Conservation (phyloP, 2,113 vertebrate genomes). For the Macaca mulatta region DNA sequence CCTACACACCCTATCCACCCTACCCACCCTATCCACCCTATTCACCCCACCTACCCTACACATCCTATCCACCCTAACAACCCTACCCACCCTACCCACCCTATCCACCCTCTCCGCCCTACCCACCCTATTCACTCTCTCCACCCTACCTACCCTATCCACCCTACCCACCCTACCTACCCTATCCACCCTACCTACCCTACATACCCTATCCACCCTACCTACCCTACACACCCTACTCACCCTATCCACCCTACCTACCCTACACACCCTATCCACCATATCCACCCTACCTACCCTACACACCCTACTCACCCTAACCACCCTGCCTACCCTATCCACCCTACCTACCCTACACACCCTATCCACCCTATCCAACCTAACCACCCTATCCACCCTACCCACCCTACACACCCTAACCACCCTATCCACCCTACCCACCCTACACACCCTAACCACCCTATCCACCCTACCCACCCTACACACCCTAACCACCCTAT, state of each 20-base stretch:
- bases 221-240: accelerated
- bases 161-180: accelerated
- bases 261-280: accelerated
- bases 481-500: accelerated
- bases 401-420: accelerated
- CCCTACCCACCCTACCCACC: too few relatives aligned
- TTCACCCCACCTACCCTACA: too few relatives aligned
- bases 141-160: accelerated
- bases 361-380: too few relatives aligned
- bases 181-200: accelerated
- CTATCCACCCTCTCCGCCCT: too few relatives aligned
- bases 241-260: accelerated
- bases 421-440: too few relatives aligned
- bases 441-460: accelerated
- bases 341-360: too few relatives aligned
- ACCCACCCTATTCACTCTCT: accelerated
- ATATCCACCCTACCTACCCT: accelerated
- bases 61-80: accelerated
- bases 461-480: accelerated
- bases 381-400: too few relatives aligned
- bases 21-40: too few relatives aligned
- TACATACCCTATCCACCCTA: accelerated
- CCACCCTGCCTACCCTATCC: accelerated
- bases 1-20: accelerated
- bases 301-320: accelerated